Conservation (phyloP, 2,113 vertebrate species). For the Ciconia boyciana region DNA sequence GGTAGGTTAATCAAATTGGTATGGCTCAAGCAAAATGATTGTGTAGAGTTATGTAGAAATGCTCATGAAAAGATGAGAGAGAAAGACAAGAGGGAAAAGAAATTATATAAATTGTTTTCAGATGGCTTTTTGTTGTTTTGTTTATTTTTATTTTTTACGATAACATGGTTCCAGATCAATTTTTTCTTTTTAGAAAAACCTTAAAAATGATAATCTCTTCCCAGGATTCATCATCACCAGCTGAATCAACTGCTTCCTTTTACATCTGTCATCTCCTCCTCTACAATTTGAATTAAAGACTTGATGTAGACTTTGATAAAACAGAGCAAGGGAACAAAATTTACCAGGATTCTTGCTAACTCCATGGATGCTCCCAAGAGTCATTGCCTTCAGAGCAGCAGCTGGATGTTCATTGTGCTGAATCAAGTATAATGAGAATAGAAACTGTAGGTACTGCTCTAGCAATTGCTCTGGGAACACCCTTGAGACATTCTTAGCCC, state of each 20-base stretch:
- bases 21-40: not conserved
- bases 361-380: not conserved
- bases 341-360: not conserved
- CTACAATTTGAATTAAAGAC: not conserved
- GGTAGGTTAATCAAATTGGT: not conserved
- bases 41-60: not conserved
- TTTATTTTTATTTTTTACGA: not conserved
- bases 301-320: not conserved
- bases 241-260: not conserved
- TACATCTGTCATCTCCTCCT: not conserved
- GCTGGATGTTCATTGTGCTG: slow-evolving; percentile 30
- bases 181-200: not conserved
- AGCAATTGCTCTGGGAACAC: not conserved
- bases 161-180: not conserved
- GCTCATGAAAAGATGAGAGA: not conserved
- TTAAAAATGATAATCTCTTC: not conserved
- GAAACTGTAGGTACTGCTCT: not conserved
- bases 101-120: not conserved
- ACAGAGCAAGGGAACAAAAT: not conserved
- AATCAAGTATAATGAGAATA: slow-evolving; percentile 10
- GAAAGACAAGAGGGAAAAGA: not conserved
- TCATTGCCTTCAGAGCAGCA: not conserved
- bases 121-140: not conserved
- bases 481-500: not conserved
- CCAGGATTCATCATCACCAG: not conserved